Evolutionary conservation across 64 coral and sea anemone genomes (phyloP).

Genomic region (Actinia equina): DNA sequence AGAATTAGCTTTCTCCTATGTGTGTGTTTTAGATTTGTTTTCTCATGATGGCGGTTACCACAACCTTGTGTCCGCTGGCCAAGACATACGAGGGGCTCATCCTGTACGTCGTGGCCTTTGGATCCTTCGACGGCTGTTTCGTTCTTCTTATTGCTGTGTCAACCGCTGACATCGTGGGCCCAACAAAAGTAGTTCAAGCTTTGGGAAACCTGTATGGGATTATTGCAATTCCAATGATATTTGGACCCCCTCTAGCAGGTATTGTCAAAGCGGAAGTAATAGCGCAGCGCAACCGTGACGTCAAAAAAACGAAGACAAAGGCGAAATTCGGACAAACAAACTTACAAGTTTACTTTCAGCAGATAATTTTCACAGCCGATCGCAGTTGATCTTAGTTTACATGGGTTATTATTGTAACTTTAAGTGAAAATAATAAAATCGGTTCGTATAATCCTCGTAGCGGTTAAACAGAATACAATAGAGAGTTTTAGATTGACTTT

Average conservation of each 20-base stretch:
- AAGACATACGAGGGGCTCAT: slow-evolving; percentile 52
- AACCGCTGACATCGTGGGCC: slow-evolving; percentile 79
- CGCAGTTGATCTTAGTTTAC: too few relatives aligned
- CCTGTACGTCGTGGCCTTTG: slow-evolving; percentile 62
- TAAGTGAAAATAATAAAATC: too few relatives aligned
- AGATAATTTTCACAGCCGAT: too few relatives aligned
- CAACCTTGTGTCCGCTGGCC: slow-evolving; percentile 75
- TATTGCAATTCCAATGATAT: slow-evolving; percentile 64
- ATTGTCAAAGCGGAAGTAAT: not conserved
- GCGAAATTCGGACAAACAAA: too few relatives aligned
- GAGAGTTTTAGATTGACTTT: too few relatives aligned
- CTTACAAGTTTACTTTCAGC: too few relatives aligned
- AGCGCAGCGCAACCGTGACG: too few relatives aligned
- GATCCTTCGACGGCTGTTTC: slow-evolving; percentile 80
- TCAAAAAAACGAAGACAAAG: too few relatives aligned
- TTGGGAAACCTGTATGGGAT: slow-evolving; percentile 73
- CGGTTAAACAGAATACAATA: too few relatives aligned
- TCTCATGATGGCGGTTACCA: slow-evolving; percentile 79
- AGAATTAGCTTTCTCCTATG: not conserved
- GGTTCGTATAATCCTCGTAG: too few relatives aligned
- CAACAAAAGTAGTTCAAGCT: slow-evolving; percentile 42
- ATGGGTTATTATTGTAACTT: too few relatives aligned
- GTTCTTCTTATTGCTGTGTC: slow-evolving; percentile 69
- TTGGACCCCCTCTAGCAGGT: slow-evolving; percentile 83
- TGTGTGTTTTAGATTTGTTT: slow-evolving; percentile 47